These are phyloP conservation scores for Myotis daubentonii DNA, from an alignment of 2,797 vertebrate species.

Conservation along the genomic window DNA sequence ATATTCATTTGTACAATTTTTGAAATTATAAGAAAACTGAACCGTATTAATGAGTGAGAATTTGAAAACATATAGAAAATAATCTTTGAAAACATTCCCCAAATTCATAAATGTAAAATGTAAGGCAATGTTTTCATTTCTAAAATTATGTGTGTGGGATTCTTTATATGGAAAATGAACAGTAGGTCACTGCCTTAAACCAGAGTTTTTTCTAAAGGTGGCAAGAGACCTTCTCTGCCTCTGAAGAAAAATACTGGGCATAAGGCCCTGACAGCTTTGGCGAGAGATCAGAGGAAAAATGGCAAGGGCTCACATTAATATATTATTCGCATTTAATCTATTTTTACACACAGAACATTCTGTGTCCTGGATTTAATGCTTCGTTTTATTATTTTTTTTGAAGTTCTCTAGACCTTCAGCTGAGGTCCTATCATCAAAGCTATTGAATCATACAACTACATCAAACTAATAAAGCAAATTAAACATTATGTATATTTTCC, in stretches of 20 bases:
- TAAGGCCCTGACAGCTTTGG: slow-evolving; percentile 64
- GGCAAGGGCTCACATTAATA: slow-evolving; percentile 72
- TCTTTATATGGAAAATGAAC: slow-evolving; percentile 3
- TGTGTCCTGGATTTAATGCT: slow-evolving; percentile 55
- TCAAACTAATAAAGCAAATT: slow-evolving; percentile 61
- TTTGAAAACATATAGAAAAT: slow-evolving; percentile 1
- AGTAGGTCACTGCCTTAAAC: neutral
- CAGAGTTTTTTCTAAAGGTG: neutral
- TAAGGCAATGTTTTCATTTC: slow-evolving; percentile 38
- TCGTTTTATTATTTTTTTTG: slow-evolving; percentile 65
- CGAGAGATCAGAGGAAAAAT: slow-evolving; percentile 80
- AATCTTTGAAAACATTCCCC: slow-evolving; percentile 15
- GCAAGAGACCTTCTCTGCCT: slow-evolving; percentile 56
- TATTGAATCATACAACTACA: slow-evolving; percentile 49
- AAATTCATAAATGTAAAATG: slow-evolving; percentile 47
- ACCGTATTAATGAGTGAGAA: neutral
- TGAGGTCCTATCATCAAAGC: slow-evolving; percentile 51
- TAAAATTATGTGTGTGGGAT: neutral
- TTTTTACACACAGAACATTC: slow-evolving; percentile 71
- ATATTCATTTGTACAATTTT: slow-evolving; percentile 39
- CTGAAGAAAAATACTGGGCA: slow-evolving; percentile 70
- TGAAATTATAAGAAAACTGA: neutral
- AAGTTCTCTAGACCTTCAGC: slow-evolving; percentile 41
- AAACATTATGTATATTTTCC: slow-evolving; percentile 53
- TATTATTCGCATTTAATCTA: slow-evolving; percentile 74